A percentile compares a stretch with the other conserved stretches of the same genome.
These are phyloP conservation scores for Allophyes oxyacanthae DNA, from an alignment of 2,888 invertebrate species.

Conservation along the genomic window DNA sequence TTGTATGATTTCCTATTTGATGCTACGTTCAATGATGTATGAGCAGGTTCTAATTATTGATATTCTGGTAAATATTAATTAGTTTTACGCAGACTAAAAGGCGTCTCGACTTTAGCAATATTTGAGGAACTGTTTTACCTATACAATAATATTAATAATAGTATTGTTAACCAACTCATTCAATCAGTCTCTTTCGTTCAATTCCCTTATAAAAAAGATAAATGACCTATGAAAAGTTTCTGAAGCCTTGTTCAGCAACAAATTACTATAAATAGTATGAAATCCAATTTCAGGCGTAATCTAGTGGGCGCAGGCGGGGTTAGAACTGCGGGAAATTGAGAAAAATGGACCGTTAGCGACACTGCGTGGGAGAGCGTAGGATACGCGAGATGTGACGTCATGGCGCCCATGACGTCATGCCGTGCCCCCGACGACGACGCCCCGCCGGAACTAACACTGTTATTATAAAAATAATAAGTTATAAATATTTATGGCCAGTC, in stretches of 20 bases:
- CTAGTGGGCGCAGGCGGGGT: conserved; percentile 75
- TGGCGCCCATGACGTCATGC: conserved; percentile 71
- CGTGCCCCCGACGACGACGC: conserved; percentile 45
- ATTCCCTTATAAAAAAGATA: conserved; percentile 3
- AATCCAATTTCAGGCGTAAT: conserved; percentile 73
- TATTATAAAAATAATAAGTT: conserved; percentile 50
- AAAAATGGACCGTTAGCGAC: conserved; percentile 64
- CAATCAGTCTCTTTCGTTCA: too few species aligned
- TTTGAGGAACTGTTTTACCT: too few species aligned
- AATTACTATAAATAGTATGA: conserved; percentile 63
- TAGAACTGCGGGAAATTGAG: conserved; percentile 79
- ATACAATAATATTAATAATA: too few species aligned
- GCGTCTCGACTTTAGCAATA: too few species aligned
- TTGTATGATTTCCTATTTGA: too few species aligned
- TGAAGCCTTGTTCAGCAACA: conserved; percentile 19
- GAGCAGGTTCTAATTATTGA: too few species aligned
- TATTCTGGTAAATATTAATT: too few species aligned
- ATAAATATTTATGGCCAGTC: conserved; percentile 48
- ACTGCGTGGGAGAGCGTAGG: conserved; percentile 49
- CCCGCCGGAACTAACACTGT: conserved; percentile 17
- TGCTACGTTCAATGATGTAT: too few species aligned
- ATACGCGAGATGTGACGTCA: conserved; percentile 58
- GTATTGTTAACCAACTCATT: too few species aligned
- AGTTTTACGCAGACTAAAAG: too few species aligned
- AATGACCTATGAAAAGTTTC: conserved; percentile 23